Conservation (phyloP, 2,797 vertebrate genomes). For the Myotis planiceps region DNA sequence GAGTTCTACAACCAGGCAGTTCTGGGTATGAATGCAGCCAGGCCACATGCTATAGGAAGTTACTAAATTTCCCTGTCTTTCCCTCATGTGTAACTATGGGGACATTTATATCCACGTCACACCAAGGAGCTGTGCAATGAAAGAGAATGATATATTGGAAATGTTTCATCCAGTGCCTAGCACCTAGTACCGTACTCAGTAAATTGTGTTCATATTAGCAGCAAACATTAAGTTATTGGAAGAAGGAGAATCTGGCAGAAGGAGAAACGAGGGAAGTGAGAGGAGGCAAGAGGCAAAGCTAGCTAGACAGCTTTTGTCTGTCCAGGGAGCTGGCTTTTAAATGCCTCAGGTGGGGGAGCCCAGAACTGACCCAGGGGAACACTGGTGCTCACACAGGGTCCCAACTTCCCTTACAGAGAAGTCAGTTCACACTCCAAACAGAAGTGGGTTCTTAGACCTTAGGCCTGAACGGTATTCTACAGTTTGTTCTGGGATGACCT, state of each 20-base stretch:
- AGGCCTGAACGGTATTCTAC: background rate
- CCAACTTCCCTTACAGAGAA: background rate
- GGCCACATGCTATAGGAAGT: background rate
- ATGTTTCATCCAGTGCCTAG: background rate
- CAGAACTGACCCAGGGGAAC: rapidly evolving
- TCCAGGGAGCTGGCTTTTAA: background rate
- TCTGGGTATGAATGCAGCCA: background rate
- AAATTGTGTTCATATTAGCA: background rate
- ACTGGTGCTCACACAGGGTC: background rate
- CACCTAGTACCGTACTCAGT: background rate
- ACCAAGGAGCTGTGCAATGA: background rate
- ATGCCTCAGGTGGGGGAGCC: background rate
- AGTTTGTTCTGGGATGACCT: background rate
- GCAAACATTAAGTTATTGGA: background rate
- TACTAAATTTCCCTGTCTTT: background rate
- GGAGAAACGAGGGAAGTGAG: background rate
- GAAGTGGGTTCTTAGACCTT: background rate
- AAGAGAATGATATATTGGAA: background rate
- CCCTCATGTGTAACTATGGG: background rate
- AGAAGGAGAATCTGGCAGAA: background rate
- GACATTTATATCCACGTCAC: background rate
- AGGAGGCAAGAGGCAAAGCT: background rate
- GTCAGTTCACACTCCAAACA: background rate
- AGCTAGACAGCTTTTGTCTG: background rate
- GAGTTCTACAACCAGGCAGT: background rate